Percentiles rank a stretch among this genome's conserved stretches.
phyloP scores from a whole-genome alignment of 2,797 vertebrate genomes.

The Anisognathus igniventris region DNA sequence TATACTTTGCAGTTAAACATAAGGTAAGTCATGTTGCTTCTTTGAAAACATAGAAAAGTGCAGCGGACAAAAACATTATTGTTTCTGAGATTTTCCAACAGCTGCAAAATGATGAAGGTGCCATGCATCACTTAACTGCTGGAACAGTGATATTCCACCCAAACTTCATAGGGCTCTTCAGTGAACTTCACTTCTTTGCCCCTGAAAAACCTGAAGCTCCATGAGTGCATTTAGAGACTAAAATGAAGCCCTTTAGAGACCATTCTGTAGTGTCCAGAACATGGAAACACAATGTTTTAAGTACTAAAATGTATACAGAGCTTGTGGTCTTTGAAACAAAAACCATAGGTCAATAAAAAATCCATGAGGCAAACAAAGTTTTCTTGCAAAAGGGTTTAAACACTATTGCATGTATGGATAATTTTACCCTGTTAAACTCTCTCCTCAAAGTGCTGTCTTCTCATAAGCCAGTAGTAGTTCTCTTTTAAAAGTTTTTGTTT shows the following conservation, averaged over 20 bases:
- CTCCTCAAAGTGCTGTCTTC: not conserved
- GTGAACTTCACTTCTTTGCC: not conserved
- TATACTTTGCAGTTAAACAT: slow-evolving; percentile 49
- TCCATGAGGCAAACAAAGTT: not conserved
- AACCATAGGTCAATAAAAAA: not conserved
- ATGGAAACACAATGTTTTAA: not conserved
- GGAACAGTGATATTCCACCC: not conserved
- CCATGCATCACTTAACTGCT: not conserved
- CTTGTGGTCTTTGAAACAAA: not conserved
- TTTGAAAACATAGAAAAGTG: slow-evolving; percentile 61
- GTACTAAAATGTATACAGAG: not conserved
- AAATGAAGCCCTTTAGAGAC: not conserved
- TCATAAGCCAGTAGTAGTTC: not conserved
- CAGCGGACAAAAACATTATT: slow-evolving; percentile 42
- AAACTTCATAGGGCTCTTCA: not conserved
- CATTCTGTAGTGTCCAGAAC: not conserved
- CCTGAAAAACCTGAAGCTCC: not conserved
- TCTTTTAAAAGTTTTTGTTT: not conserved
- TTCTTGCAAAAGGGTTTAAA: not conserved
- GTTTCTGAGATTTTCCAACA: slow-evolving; percentile 59
- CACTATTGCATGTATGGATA: fast-evolving
- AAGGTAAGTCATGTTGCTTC: slow-evolving; percentile 52
- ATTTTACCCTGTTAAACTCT: not conserved
- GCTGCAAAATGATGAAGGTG: not conserved
- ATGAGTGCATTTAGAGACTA: not conserved